Conservation (phyloP, 2,888 invertebrate species). For the Xanthia icteritia region DNA sequence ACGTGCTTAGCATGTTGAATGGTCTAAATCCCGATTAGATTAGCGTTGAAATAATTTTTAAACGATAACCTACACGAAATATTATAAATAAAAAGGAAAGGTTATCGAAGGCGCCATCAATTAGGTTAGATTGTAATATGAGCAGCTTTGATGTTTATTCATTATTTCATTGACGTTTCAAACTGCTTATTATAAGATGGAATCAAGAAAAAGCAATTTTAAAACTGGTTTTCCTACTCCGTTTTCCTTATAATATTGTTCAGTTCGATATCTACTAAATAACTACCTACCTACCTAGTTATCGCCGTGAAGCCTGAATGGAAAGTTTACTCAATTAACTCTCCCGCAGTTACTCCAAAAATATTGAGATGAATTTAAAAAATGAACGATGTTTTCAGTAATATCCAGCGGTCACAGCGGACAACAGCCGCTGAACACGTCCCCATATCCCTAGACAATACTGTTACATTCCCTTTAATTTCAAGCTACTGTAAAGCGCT, state of each 20-base stretch:
- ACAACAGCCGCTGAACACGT: conserved; percentile 24
- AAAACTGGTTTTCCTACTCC: conserved; percentile 25
- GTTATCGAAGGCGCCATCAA: conserved; percentile 42
- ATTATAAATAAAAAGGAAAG: conserved; percentile 37
- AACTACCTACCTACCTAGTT: background rate
- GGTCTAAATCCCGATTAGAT: conserved; percentile 43
- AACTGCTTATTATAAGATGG: background rate
- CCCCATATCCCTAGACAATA: conserved; percentile 35
- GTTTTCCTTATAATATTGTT: conserved; percentile 5
- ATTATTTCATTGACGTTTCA: conserved; percentile 35
- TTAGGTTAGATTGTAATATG: conserved; percentile 12
- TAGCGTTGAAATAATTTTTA: conserved; percentile 30
- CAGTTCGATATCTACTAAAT: background rate
- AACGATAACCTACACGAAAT: conserved; percentile 51
- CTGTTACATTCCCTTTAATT: conserved; percentile 46
- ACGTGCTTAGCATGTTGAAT: conserved; percentile 33
- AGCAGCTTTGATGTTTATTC: conserved; percentile 29
- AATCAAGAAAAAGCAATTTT: conserved; percentile 1
- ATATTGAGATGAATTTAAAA: conserved; percentile 5
- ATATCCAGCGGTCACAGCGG: conserved; percentile 30
- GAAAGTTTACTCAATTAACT: background rate
- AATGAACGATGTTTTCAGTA: conserved; percentile 18
- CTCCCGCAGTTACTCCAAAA: background rate
- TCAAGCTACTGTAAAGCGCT: conserved; percentile 34
- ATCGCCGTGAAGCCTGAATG: background rate